phyloP scores from a whole-genome alignment of 2,797 vertebrate species.

The Channallabes apus region DNA sequence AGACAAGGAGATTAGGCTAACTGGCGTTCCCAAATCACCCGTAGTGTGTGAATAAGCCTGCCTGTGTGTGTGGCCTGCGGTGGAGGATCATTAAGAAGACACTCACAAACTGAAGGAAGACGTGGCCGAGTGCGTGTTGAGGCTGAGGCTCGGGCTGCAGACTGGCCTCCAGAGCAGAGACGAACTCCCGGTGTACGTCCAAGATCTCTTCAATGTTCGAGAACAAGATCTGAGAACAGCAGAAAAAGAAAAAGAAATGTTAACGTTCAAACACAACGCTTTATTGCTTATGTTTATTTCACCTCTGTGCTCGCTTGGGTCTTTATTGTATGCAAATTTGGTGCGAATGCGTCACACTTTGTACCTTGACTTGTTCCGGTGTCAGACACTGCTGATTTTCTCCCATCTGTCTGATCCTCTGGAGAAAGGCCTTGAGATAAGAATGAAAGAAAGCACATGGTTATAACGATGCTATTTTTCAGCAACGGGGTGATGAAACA shows the following conservation, averaged over 20 bases:
- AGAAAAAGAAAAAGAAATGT: conserved; percentile 34
- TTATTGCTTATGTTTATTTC: not conserved
- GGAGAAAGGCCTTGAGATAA: conserved; percentile 85
- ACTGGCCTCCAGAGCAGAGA: conserved; percentile 84
- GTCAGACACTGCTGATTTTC: conserved; percentile 92
- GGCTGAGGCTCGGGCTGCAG: conserved; percentile 93
- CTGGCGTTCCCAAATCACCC: no score
- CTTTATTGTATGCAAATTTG: not conserved
- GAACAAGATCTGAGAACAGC: conserved; percentile 86
- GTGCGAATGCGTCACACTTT: not conserved
- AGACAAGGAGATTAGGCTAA: no score
- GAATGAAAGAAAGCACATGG: conserved; percentile 10
- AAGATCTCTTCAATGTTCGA: conserved; percentile 98
- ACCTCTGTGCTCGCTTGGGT: not conserved
- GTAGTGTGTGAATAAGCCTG: no score
- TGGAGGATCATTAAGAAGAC: not conserved
- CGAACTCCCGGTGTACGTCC: conserved; percentile 88
- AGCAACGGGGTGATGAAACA: not conserved
- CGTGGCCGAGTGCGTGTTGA: conserved; percentile 89
- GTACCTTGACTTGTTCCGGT: conserved; percentile 94
- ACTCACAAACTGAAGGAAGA: conserved; percentile 98
- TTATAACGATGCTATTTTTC: not conserved
- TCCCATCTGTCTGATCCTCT: conserved; percentile 88
- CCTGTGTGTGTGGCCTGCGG: no score
- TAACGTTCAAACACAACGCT: not conserved